Conservation (phyloP, 2,888 invertebrate species). For the Imbricaverruca yamaguchii region DNA sequence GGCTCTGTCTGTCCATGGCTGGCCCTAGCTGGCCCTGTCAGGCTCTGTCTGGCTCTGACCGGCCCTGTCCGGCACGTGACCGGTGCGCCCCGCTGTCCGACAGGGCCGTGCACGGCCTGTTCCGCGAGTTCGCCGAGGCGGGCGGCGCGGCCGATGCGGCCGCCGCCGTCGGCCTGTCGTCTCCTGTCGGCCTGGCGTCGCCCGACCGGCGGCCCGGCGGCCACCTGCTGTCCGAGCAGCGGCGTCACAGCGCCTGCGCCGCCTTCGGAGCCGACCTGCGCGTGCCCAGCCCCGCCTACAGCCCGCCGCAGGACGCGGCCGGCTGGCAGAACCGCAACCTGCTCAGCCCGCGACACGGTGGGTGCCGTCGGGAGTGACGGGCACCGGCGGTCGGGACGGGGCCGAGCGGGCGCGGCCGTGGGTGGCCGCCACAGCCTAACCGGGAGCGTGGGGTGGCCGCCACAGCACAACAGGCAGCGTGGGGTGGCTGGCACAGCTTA, state of each 20-base stretch:
- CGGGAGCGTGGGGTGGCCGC: background rate
- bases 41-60: too few species aligned
- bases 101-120: slow-evolving; percentile 2
- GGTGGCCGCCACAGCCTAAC: background rate
- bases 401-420: background rate
- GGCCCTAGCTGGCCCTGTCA: too few species aligned
- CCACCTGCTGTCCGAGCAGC: background rate
- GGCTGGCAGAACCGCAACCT: slow-evolving; percentile 19
- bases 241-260: slow-evolving; percentile 10
- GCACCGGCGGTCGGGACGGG: background rate
- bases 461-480: background rate
- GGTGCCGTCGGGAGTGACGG: background rate
- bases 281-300: slow-evolving; percentile 10
- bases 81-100: background rate
- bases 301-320: slow-evolving; percentile 4
- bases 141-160: background rate
- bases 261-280: slow-evolving; percentile 9
- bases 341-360: slow-evolving; percentile 11
- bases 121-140: slow-evolving; percentile 1
- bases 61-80: too few species aligned
- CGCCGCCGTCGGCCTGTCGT: too few species aligned
- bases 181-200: background rate
- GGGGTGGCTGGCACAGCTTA: background rate
- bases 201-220: background rate
- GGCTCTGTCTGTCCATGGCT: too few species aligned